phyloP scores from a whole-genome alignment of 2,113 vertebrate genomes.

The Mesocricetus auratus region DNA sequence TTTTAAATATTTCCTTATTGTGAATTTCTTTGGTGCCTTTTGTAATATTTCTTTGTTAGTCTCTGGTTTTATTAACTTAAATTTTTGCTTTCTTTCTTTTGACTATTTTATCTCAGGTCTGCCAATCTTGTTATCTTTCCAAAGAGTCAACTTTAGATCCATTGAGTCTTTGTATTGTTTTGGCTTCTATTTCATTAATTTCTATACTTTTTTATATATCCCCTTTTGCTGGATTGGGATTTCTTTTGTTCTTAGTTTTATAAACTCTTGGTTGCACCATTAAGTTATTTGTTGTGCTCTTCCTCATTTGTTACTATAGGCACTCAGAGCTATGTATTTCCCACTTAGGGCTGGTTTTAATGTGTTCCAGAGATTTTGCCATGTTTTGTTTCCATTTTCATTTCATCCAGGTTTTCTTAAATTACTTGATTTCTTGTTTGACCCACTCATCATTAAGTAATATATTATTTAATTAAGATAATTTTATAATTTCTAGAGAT shows the following conservation, averaged over 20 bases:
- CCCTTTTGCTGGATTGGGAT: too few relatives aligned
- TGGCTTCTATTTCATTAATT: not conserved
- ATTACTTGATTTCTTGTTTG: not conserved
- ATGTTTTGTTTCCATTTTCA: not conserved
- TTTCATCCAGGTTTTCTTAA: not conserved
- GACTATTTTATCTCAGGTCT: not conserved
- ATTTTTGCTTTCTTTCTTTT: not conserved
- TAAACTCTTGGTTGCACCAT: not conserved
- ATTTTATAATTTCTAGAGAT: not conserved
- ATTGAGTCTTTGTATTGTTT: not conserved
- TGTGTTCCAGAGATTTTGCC: not conserved
- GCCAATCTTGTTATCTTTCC: not conserved
- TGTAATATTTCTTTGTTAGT: not conserved
- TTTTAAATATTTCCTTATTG: not conserved
- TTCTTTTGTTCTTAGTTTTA: not conserved
- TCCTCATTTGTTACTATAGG: not conserved
- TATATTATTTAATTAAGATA: not conserved
- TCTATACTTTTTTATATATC: not conserved
- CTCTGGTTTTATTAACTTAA: not conserved
- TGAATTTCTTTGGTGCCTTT: not conserved
- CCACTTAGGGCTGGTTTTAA: not conserved
- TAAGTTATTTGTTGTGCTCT: not conserved
- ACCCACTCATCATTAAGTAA: not conserved
- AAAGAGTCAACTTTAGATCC: not conserved
- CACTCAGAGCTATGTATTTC: not conserved